A percentile compares a stretch with the other conserved stretches of the same genome.
Evolutionary conservation across 2,113 vertebrate species (phyloP).

Genomic region (Nymphicus hollandicus): DNA sequence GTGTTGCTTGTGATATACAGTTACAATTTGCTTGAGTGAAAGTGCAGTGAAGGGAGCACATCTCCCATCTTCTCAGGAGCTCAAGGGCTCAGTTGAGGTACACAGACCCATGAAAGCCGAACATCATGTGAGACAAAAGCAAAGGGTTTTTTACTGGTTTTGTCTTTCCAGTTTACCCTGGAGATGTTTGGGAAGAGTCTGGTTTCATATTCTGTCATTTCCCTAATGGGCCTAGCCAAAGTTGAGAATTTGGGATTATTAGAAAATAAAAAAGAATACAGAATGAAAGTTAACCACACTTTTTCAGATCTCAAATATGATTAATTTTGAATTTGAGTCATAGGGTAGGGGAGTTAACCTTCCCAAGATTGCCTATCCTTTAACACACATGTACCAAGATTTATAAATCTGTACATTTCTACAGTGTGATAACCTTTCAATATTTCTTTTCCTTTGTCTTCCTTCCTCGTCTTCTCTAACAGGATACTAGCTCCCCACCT

Average conservation of each 20-base stretch:
- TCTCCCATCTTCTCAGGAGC: background rate
- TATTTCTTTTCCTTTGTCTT: background rate
- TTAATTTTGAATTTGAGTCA: background rate
- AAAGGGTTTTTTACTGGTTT: background rate
- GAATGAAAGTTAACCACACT: background rate
- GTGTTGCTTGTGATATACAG: background rate
- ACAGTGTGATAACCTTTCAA: background rate
- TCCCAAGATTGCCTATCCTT: background rate
- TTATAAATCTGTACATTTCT: background rate
- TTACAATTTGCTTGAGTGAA: background rate
- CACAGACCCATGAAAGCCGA: background rate
- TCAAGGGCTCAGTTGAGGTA: background rate
- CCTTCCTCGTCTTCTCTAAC: background rate
- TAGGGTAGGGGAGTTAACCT: background rate
- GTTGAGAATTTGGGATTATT: background rate
- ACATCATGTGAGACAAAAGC: background rate
- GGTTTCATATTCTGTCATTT: background rate
- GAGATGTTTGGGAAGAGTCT: background rate
- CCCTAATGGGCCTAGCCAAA: background rate
- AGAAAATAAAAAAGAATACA: background rate
- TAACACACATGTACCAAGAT: background rate
- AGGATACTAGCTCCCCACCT: background rate
- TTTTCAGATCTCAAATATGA: background rate
- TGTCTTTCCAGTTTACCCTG: background rate
- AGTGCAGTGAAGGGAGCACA: background rate